Base-by-base conservation (phyloP, 2,113 vertebrate genomes). In the Hippocampus abdominalis region DNA sequence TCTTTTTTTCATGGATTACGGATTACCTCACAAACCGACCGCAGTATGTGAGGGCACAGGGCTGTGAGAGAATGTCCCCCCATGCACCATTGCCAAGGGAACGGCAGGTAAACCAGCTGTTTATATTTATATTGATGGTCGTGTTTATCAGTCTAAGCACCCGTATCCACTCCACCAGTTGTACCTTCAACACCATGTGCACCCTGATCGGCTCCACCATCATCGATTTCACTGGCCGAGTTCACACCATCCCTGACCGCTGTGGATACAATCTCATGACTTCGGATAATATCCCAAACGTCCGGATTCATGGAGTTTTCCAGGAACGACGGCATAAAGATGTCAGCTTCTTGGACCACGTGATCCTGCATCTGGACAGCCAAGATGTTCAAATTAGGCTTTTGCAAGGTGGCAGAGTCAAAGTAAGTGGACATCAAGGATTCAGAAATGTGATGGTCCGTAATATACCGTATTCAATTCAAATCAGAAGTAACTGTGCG, bases 221-320 rank as follows among this genome's bases (percentile, higher is more conserved):
- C 25, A 71, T 84, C 3, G 12, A 64, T 20, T 70, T 84, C 2
- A 2, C 3, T 9, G 79, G 74, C 8, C 21, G 53, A 4, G 56
- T 72, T 42, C 48, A 51, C 8, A 63, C 66, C 4, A 60, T 81
- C 27, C 56, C 61, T 0, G 77, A 84, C 42, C 67, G 79, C 1
- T 82, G 79, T 69, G 77, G 32, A 16, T 84, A 82, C 74, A 64
- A 42, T 20, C 64, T 80, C n/a, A 16, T 84, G 69, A 56, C 10
- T 25, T 2, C 64, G 1, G 25, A 36, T 0, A 21, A 51, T 0
- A 11, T 75, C 44, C 74, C 74, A 2, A 70, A 66, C 8, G 10
- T 81, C 7, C 40, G 60, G 39, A 49, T 84, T 46, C 11, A 68
- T n/a, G 82, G 67, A 0, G 48, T 73, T 8, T 84, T 80, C 64